Evolutionary conservation across 2,113 vertebrate genomes (phyloP).

Genomic region (Silurus meridionalis): DNA sequence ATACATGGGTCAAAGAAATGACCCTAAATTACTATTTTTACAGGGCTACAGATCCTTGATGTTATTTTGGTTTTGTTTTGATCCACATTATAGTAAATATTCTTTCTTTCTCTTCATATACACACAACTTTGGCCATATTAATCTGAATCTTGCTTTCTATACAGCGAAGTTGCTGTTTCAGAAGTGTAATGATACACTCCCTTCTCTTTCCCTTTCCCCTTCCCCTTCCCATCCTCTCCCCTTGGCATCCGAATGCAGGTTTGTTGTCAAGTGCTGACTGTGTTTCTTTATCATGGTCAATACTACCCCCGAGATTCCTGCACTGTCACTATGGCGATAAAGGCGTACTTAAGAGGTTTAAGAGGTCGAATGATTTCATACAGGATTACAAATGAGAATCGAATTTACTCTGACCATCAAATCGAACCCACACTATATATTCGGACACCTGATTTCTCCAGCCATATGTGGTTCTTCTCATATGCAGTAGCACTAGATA

Average conservation of each 20-base stretch:
- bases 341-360: background rate
- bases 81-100: too few relatives aligned
- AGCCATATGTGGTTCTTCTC: too few relatives aligned
- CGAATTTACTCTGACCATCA: background rate
- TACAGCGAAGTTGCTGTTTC: background rate
- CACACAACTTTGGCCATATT: too few relatives aligned
- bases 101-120: too few relatives aligned
- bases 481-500: too few relatives aligned
- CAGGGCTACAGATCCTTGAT: too few relatives aligned
- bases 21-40: too few relatives aligned
- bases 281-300: background rate
- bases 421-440: background rate
- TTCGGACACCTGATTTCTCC: too few relatives aligned
- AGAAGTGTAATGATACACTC: background rate
- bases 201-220: too few relatives aligned
- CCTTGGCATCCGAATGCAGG: background rate
- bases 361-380: background rate
- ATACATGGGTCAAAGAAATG: too few relatives aligned
- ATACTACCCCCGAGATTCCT: background rate
- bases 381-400: background rate
- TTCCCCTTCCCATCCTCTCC: background rate
- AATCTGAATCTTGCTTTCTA: too few relatives aligned
- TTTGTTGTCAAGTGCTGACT: background rate
- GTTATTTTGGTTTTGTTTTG: too few relatives aligned
- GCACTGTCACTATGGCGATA: background rate